These are phyloP conservation scores for Himantopus leucocephalus DNA, from an alignment of 2,113 vertebrate genomes.

Conservation along the genomic window DNA sequence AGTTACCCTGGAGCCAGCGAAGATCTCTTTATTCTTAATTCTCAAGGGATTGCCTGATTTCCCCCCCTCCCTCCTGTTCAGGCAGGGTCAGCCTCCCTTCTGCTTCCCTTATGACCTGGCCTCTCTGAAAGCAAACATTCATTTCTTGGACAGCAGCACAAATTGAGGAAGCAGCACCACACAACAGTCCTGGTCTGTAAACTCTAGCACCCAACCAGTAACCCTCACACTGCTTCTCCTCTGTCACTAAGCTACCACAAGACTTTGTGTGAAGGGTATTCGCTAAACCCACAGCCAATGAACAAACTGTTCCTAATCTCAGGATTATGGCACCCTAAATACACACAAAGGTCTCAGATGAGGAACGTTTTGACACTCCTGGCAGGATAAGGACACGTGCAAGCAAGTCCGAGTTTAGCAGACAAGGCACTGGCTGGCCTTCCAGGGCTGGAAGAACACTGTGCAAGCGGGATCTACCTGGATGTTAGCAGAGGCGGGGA, in stretches of 20 bases:
- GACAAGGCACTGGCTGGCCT: background rate
- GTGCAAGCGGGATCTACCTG: constrained; percentile 74
- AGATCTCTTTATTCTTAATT: background rate
- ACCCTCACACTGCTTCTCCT: background rate
- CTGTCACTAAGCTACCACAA: background rate
- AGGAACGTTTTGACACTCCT: fast-evolving
- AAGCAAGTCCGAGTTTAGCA: fast-evolving
- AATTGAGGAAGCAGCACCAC: background rate
- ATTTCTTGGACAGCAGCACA: background rate
- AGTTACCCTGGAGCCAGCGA: background rate
- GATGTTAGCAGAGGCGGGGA: constrained; percentile 80
- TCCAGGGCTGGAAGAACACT: background rate
- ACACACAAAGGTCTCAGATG: fast-evolving
- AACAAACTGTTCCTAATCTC: background rate
- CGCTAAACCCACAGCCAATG: background rate
- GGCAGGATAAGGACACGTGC: background rate
- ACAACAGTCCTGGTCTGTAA: background rate
- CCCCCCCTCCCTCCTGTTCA: background rate
- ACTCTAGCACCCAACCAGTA: background rate
- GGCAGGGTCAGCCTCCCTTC: background rate
- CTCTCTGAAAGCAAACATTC: background rate
- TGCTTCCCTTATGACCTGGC: background rate
- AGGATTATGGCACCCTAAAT: background rate
- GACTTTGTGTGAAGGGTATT: background rate
- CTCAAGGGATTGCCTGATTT: background rate